These are phyloP conservation scores for Ceratina japonica DNA, from an alignment of 1,140 invertebrate species.

Conservation along the genomic window DNA sequence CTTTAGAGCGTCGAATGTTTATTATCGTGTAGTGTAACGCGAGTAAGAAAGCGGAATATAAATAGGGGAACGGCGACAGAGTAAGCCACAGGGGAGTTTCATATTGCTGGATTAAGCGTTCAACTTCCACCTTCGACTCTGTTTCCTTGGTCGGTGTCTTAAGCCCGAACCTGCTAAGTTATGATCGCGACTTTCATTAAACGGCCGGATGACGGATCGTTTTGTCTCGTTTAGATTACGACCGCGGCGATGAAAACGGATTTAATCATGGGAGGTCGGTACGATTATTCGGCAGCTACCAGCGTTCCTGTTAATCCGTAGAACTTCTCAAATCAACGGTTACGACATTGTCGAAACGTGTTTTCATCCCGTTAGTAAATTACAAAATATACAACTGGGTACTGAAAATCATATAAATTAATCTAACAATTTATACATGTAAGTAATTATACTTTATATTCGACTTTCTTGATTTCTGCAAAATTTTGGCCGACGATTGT, in stretches of 20 bases:
- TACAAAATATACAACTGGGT: no score
- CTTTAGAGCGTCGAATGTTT: slow-evolving; percentile 4
- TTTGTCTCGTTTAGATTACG: slow-evolving; percentile 61
- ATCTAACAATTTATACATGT: no score
- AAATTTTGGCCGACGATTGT: no score
- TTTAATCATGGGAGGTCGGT: slow-evolving; percentile 43
- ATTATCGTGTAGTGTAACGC: slow-evolving; percentile 16
- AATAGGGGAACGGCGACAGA: slow-evolving; percentile 52
- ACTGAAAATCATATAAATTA: no score
- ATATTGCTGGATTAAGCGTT: slow-evolving; percentile 70
- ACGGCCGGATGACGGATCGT: slow-evolving; percentile 71
- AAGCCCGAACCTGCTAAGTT: slow-evolving; percentile 63
- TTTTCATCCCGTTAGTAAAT: no score
- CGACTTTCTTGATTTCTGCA: no score
- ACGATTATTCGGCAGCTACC: background rate
- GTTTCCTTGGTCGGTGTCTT: slow-evolving; percentile 58
- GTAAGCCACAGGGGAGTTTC: slow-evolving; percentile 67
- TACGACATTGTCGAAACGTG: background rate
- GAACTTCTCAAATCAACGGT: background rate
- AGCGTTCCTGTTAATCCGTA: background rate
- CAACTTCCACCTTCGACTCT: slow-evolving; percentile 53
- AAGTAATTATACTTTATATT: no score
- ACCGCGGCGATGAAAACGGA: slow-evolving; percentile 40
- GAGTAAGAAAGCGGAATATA: slow-evolving; percentile 27
- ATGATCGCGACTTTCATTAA: slow-evolving; percentile 71